Conservation (phyloP, 2,797 vertebrate genomes). For the Lutjanus campechanus region DNA sequence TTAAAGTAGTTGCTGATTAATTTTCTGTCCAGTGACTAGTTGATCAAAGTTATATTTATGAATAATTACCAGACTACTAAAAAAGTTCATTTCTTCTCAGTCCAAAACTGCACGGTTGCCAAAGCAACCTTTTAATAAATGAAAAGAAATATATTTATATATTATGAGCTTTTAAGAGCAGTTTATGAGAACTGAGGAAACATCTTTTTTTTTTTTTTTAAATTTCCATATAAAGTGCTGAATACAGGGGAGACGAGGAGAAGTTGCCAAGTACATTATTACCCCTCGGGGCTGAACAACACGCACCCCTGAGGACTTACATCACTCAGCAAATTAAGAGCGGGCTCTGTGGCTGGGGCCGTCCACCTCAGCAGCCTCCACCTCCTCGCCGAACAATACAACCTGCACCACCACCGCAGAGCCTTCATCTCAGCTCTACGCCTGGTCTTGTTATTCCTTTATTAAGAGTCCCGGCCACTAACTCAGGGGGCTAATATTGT, state of each 20-base stretch:
- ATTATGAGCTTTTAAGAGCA: constrained; percentile 17
- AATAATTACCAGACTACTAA: neutral
- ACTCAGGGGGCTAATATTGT: constrained; percentile 87
- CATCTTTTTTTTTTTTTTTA: constrained; percentile 13
- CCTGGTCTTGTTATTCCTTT: constrained; percentile 84
- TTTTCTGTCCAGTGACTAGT: neutral
- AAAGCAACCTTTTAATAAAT: neutral
- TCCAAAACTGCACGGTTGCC: neutral
- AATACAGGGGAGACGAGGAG: constrained; percentile 57
- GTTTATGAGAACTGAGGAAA: constrained; percentile 10
- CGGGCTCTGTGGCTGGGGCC: constrained; percentile 69
- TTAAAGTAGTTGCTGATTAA: neutral
- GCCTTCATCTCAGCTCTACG: constrained; percentile 81
- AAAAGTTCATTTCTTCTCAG: neutral
- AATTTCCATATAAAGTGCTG: constrained; percentile 77
- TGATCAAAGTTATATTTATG: neutral
- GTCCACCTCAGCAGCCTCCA: constrained; percentile 76
- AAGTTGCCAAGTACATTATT: constrained; percentile 86
- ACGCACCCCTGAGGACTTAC: constrained; percentile 75
- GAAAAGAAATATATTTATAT: neutral
- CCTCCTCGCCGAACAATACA: constrained; percentile 81
- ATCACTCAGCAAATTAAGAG: constrained; percentile 85
- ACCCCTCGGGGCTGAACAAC: constrained; percentile 82
- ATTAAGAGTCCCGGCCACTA: constrained; percentile 81
- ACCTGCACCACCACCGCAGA: constrained; percentile 74